Conservation (phyloP, 2,797 vertebrate genomes). For the Morus bassanus region DNA sequence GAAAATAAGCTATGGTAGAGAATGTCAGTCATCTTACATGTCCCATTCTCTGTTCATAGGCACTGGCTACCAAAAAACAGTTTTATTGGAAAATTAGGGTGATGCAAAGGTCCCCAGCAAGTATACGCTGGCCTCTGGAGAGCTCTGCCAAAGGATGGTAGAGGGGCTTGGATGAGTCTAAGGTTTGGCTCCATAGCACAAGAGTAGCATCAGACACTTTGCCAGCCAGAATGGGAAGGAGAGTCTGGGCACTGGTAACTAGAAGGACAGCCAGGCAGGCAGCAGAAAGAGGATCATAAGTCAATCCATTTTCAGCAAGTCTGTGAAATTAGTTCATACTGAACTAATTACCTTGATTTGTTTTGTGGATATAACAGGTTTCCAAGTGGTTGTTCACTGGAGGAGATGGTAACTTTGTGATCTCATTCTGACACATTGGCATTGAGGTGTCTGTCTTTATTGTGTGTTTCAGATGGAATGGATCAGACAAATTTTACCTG, state of each 20-base stretch:
- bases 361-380: neutral
- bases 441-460: constrained; percentile 21
- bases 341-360: neutral
- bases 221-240: neutral
- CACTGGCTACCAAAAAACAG: neutral
- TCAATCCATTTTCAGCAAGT: neutral
- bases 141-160: neutral
- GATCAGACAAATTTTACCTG: neutral
- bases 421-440: neutral
- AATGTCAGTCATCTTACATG: neutral
- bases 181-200: neutral
- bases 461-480: constrained; percentile 64
- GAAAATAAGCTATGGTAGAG: neutral
- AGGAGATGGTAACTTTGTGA: neutral
- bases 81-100: neutral
- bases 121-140: neutral
- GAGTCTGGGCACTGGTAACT: neutral
- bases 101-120: neutral
- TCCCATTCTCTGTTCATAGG: neutral
- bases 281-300: neutral
- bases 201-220: neutral
- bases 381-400: neutral
- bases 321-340: neutral
- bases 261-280: neutral
- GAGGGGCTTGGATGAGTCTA: neutral